phyloP scores from a whole-genome alignment of 2,888 invertebrate genomes.

The Trisateles emortualis region DNA sequence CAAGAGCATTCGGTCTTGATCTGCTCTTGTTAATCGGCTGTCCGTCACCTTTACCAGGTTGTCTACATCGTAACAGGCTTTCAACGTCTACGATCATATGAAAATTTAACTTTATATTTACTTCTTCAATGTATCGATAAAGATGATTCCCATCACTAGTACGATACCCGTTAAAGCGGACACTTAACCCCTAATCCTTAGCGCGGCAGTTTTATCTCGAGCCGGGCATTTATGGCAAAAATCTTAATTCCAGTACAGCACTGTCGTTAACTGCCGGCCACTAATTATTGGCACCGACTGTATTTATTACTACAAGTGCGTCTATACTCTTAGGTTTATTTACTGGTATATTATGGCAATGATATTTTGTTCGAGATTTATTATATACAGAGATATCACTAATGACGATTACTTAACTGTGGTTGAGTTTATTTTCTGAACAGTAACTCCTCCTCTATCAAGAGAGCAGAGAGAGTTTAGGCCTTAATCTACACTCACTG shows the following conservation, averaged over 20 bases:
- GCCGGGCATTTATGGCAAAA: slow-evolving; percentile 84
- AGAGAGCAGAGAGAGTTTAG: no score
- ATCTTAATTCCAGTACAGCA: slow-evolving; percentile 80
- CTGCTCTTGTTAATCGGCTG: no score
- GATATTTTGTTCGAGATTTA: neutral
- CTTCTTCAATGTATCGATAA: slow-evolving; percentile 46
- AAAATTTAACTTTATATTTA: no score
- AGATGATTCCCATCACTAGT: slow-evolving; percentile 56
- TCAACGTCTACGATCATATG: no score
- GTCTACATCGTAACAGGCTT: no score
- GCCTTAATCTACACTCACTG: no score
- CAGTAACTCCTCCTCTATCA: no score
- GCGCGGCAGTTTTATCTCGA: slow-evolving; percentile 77
- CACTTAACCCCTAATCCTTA: slow-evolving; percentile 86
- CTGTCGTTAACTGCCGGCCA: slow-evolving; percentile 84
- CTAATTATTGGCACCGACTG: slow-evolving; percentile 82
- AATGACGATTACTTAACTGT: no score
- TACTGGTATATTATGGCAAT: slow-evolving; percentile 14
- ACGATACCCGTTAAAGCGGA: slow-evolving; percentile 82
- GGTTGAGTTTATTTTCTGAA: no score
- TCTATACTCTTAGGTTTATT: slow-evolving; percentile 36
- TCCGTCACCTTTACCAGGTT: no score
- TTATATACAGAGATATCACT: neutral
- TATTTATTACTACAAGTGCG: slow-evolving; percentile 76
- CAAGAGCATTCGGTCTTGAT: no score